Conservation (phyloP, 2,797 vertebrate species). For the Premnoplex brunnescens region DNA sequence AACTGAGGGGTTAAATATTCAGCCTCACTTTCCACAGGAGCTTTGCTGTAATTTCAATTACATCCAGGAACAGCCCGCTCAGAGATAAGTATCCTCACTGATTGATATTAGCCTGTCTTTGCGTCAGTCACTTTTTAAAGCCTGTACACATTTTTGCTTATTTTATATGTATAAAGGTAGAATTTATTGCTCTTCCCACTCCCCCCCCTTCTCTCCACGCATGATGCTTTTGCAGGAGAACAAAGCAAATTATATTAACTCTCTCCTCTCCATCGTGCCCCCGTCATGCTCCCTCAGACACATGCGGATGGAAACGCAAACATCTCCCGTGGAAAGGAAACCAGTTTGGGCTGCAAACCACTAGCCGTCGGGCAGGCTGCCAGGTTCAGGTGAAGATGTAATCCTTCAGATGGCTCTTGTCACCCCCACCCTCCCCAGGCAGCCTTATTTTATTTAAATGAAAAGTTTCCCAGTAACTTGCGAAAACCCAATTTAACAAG, state of each 20-base stretch:
- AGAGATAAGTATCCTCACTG: neutral
- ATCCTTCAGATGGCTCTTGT: neutral
- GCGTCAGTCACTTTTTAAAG: constrained; percentile 22
- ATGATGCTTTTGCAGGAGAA: constrained; percentile 23
- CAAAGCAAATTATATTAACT: constrained; percentile 45
- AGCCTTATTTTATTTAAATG: constrained; percentile 12
- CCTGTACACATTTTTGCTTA: constrained; percentile 11
- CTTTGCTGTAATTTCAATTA: constrained; percentile 36
- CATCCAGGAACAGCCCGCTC: neutral
- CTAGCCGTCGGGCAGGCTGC: neutral
- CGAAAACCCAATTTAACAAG: neutral
- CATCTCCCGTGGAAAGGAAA: neutral
- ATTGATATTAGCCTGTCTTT: neutral
- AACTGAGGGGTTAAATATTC: constrained; percentile 13
- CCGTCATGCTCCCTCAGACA: neutral
- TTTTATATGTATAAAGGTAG: neutral
- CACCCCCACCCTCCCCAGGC: neutral
- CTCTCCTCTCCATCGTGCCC: constrained; percentile 9
- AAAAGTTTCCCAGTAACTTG: constrained; percentile 65
- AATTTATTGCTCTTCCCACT: neutral
- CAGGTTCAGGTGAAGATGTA: constrained; percentile 13
- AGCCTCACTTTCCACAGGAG: constrained; percentile 18
- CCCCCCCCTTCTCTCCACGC: neutral
- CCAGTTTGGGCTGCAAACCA: neutral
- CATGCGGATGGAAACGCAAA: neutral